phyloP scores from a whole-genome alignment of 1,140 invertebrate genomes.

The Drosophila willistoni region DNA sequence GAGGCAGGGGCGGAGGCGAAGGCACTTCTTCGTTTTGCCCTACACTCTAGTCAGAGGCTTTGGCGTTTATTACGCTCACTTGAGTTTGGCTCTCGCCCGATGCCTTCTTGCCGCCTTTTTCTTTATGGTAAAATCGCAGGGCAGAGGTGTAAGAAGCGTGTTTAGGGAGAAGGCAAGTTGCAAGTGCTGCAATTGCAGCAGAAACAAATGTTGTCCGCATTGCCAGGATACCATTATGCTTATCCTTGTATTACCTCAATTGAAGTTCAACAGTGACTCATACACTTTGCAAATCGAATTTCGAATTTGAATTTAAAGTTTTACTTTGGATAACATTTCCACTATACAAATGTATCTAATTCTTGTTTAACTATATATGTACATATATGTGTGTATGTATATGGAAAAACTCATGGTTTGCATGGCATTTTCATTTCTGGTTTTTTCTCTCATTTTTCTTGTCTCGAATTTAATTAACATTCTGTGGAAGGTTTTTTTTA shows the following conservation, averaged over 20 bases:
- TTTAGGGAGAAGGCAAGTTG: no score
- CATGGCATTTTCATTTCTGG: constrained; percentile 11
- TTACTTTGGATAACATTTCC: no score
- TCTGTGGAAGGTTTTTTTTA: not conserved
- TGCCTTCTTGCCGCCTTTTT: not conserved
- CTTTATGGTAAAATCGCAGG: not conserved
- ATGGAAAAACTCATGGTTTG: not conserved
- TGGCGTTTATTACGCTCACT: constrained; percentile 77
- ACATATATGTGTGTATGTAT: no score
- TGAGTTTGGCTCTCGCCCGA: constrained; percentile 35
- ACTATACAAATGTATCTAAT: not conserved
- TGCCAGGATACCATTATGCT: not conserved
- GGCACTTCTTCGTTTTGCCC: not conserved
- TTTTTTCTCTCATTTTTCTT: not conserved
- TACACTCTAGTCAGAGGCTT: constrained; percentile 60
- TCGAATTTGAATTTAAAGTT: not conserved
- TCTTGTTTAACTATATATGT: constrained; percentile 9
- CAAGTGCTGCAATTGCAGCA: constrained; percentile 1
- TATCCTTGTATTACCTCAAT: not conserved
- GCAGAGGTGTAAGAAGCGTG: no score
- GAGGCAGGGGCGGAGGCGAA: not conserved
- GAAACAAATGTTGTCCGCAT: constrained; percentile 6
- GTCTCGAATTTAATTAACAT: constrained; percentile 9
- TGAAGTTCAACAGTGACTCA: not conserved
- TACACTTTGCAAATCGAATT: not conserved